Evolutionary conservation across 2,888 invertebrate species (phyloP).

Genomic region (Caenorhabditis drosophilae): DNA sequence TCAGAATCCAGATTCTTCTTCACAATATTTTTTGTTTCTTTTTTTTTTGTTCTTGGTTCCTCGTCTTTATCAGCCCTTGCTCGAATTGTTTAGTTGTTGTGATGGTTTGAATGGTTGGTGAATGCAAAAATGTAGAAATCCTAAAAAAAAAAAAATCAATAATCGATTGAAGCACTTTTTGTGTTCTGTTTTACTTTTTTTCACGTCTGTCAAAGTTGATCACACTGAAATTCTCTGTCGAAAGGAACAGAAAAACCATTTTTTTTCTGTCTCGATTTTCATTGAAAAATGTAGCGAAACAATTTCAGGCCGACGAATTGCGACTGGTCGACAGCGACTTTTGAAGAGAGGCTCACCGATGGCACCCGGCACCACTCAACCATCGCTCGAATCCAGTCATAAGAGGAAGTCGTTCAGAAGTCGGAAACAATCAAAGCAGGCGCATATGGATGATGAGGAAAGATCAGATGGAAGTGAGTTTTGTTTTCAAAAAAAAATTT

Average conservation of each 20-base stretch:
- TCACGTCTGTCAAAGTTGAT: not conserved
- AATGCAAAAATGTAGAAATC: too few relatives aligned
- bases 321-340: slow-evolving; percentile 67
- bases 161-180: too few relatives aligned
- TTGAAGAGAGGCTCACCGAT: slow-evolving; percentile 66
- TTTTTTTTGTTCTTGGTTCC: slow-evolving; percentile 4
- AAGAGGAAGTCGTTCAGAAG: slow-evolving; percentile 58
- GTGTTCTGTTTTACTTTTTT: not conserved
- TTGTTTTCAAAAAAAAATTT: not conserved
- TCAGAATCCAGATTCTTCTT: not conserved
- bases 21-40: slow-evolving; percentile 2
- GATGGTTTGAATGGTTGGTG: too few relatives aligned
- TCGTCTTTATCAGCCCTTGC: too few relatives aligned
- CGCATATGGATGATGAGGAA: slow-evolving; percentile 46
- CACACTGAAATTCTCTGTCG: not conserved
- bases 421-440: slow-evolving; percentile 57
- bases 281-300: not conserved
- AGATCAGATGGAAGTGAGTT: slow-evolving; percentile 45
- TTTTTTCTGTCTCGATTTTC: not conserved
- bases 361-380: slow-evolving; percentile 29
- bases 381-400: slow-evolving; percentile 57
- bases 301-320: slow-evolving; percentile 59
- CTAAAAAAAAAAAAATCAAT: too few relatives aligned
- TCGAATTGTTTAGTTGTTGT: too few relatives aligned
- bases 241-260: not conserved